Base-by-base conservation (phyloP, 2,888 invertebrate species). In the Ochlodes sylvanus region DNA sequence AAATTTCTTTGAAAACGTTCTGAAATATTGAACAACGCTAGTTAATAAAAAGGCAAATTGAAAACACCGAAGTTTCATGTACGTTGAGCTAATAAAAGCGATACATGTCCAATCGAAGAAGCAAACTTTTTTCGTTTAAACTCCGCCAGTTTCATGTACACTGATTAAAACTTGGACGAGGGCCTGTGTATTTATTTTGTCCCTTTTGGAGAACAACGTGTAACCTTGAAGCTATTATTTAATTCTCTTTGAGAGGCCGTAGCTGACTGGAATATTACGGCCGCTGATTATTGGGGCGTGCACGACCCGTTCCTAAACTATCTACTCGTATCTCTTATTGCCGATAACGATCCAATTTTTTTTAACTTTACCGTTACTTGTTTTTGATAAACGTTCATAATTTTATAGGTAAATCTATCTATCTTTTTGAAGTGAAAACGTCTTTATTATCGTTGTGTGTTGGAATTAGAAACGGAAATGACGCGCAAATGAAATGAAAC, bases 71-170 rank as follows among this genome's bases (percentile, higher is more conserved):
- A 67, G 67, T 61, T 61, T n/a, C 66, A 60, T 60, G 66, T 61
- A 67, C 50, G 52, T 52, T 1, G 55, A 60, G 55, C 61, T 61
- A 67, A 67, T 67, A 67, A 67, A 62, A 61, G 61, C 52, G 42
- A 32, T 67, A 61, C 61, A 67, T 62, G 67, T 67, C 61, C 61
- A 62, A 67, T 61, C 61, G 44, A 52, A 52, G 55, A 54, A 38
- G 52, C 52, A 58, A 65, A 67, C 44, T 62, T 67, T 67, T 62
- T 61, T 61, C 67, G 67, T 67, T 62, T 61, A 67, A 67, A 67
- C 67, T 67, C 67, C 61, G 44, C 61, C 61, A 65, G 32, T 67
- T 60, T 61, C 61, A 62, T 67, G 67, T 67, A 61, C 61, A 42
- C 66, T 67, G 67, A 67, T 67, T 67, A 67, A 67, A 67, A 67